Percentiles rank a stretch among this genome's conserved stretches.
These are phyloP conservation scores for Slavum lentiscoides DNA, from an alignment of 2,888 invertebrate species.

Conservation along the genomic window DNA sequence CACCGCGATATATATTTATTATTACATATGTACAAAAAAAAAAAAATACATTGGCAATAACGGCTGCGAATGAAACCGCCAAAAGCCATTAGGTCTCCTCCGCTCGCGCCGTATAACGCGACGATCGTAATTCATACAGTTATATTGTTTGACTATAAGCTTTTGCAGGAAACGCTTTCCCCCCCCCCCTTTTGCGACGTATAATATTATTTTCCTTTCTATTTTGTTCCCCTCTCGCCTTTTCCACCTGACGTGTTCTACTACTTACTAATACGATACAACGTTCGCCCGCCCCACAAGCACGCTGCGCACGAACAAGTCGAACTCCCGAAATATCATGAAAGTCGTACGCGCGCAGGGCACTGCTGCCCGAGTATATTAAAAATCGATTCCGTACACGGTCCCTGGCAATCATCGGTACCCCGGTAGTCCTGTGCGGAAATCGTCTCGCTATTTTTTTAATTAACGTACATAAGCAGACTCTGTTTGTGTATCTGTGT, in stretches of 20 bases:
- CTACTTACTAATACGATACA: neutral
- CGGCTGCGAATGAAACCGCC: slow-evolving; percentile 24
- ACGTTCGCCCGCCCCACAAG: neutral
- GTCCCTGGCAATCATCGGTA: slow-evolving; percentile 34
- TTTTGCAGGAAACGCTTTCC: slow-evolving; percentile 23
- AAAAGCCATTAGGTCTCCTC: slow-evolving; percentile 32
- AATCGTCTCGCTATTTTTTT: slow-evolving; percentile 42
- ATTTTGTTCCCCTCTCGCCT: neutral
- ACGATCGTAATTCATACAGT: slow-evolving; percentile 33
- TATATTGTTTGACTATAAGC: slow-evolving; percentile 47
- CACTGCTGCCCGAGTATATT: neutral
- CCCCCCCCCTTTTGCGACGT: neutral
- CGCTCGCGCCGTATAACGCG: neutral
- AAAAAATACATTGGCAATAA: slow-evolving; percentile 12
- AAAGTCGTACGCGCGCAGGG: neutral
- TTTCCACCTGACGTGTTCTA: slow-evolving; percentile 27
- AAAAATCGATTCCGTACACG: neutral
- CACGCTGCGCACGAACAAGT: neutral
- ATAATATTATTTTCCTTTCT: slow-evolving; percentile 16
- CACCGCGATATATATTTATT: neutral
- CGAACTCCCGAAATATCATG: neutral
- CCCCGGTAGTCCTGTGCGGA: slow-evolving; percentile 2
- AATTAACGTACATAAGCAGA: slow-evolving; percentile 11
- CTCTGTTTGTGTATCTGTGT: no score
- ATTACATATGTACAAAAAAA: neutral